Percentiles rank a stretch among this genome's conserved stretches.
phyloP scores from a whole-genome alignment of 2,797 vertebrate species.

The Kryptopterus vitreolus region DNA sequence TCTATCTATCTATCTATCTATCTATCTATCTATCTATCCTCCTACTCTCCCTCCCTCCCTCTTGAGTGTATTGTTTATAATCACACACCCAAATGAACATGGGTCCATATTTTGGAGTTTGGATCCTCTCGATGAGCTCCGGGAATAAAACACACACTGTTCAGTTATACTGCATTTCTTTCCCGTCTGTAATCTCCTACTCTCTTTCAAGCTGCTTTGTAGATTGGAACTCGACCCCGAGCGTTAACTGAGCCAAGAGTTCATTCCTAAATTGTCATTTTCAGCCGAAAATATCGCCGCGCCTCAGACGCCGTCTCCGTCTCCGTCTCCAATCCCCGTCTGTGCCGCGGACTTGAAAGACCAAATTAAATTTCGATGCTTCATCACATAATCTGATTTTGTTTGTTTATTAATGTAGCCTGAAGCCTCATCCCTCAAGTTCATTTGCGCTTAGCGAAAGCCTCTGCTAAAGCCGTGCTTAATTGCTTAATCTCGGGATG shows the following conservation, averaged over 20 bases:
- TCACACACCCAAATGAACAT: too few relatives aligned
- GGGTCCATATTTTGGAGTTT: too few relatives aligned
- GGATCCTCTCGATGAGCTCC: too few relatives aligned
- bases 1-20: too few relatives aligned
- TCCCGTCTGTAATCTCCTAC: too few relatives aligned
- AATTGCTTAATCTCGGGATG: slow-evolving; percentile 46
- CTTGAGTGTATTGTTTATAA: too few relatives aligned
- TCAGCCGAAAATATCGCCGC: not conserved
- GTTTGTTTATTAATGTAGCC: slow-evolving; percentile 41
- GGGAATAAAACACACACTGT: too few relatives aligned
- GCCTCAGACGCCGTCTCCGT: not conserved
- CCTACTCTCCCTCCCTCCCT: too few relatives aligned
- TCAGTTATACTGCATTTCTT: too few relatives aligned
- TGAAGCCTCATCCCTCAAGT: slow-evolving; percentile 26
- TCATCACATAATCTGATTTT: slow-evolving; percentile 33
- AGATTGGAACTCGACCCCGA: too few relatives aligned
- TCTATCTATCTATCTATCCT: too few relatives aligned
- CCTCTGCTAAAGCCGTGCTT: slow-evolving; percentile 38
- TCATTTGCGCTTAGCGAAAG: slow-evolving; percentile 37
- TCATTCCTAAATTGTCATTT: slow-evolving; percentile 1
- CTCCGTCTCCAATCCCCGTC: not conserved
- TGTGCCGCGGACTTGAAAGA: slow-evolving; percentile 7
- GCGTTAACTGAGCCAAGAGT: not conserved
- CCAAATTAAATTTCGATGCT: slow-evolving; percentile 14
- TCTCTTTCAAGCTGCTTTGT: too few relatives aligned